These are phyloP conservation scores for Teinopalpus imperialis DNA, from an alignment of 2,888 invertebrate species.

Conservation along the genomic window DNA sequence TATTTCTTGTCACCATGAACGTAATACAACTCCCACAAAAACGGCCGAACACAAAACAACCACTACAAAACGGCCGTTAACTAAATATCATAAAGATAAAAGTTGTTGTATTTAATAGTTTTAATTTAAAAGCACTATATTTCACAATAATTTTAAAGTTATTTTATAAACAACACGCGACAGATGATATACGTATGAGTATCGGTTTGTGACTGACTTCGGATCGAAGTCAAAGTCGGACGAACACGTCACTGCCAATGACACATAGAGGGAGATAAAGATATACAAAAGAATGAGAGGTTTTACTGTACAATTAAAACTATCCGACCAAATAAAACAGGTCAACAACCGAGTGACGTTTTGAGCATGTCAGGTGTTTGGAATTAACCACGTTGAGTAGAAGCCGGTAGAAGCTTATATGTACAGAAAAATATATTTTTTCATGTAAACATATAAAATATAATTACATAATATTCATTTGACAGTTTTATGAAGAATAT, in stretches of 20 bases:
- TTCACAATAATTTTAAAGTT: constrained; percentile 42
- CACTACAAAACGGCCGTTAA: constrained; percentile 37
- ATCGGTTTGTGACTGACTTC: constrained; percentile 73
- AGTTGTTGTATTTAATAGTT: constrained; percentile 25
- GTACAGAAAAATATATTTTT: constrained; percentile 1
- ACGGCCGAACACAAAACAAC: constrained; percentile 42
- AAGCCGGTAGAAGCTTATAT: background rate
- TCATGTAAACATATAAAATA: no score
- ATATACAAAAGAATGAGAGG: constrained; percentile 41
- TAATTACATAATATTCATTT: no score
- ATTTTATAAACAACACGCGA: constrained; percentile 47
- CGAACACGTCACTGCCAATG: constrained; percentile 62
- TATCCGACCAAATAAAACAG: constrained; percentile 25
- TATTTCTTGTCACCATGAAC: constrained; percentile 3
- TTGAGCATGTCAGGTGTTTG: background rate
- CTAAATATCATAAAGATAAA: constrained; percentile 31
- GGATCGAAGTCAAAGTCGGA: constrained; percentile 46
- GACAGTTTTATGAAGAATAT: no score
- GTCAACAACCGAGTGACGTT: constrained; percentile 19
- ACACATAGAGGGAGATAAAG: constrained; percentile 49
- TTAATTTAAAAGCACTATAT: constrained; percentile 34
- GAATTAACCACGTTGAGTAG: background rate
- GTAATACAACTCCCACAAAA: constrained; percentile 29
- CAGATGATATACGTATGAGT: constrained; percentile 52
- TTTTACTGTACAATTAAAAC: constrained; percentile 4